Base-by-base conservation (phyloP, 2,888 invertebrate genomes). In the Conchocele bisecta region DNA sequence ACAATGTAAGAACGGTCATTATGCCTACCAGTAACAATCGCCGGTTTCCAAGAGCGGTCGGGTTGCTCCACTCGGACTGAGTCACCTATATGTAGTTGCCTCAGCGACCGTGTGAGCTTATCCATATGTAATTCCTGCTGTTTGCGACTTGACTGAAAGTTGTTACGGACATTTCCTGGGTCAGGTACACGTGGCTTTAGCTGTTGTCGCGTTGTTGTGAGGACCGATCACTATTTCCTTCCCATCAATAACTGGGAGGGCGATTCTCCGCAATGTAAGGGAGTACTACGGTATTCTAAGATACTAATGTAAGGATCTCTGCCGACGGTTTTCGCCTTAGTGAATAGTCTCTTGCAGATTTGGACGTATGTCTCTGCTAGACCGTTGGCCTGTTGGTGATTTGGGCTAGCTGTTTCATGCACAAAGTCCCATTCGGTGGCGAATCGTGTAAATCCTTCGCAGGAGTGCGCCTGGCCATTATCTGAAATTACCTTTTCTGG, bases 1-100 rank as follows among this genome's bases (percentile, higher is more conserved):
- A 48, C 24, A 26, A 26, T 20, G 26, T 46, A 59, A 22, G 59
- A 48, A 33, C 46, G 46, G 28, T 33, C 33, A 46, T 46, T 59
- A 28, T 48, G 46, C n/a, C 48, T 59, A 24, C 35, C 35, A 35
- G 46, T 59, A 13, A 35, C 22, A 29, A 59, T 29, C 26, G 59
- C 57, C 39, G 15, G 28, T 35, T 57, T 22, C 59, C 17, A 48
- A 35, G 26, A 48, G 46, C 28, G 44, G 46, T 33, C 46, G 35
- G 20, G 33, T 26, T 33, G 20, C 33, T 59, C 33, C 7, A 44
- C 24, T 17, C 37, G 35, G n/a, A 50, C 59, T 6, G 37, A 48
- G 17, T 20, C 37, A 37, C 59, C 48, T 26, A 59, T 22, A 3
- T 59, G 28, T 11, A 59, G 48, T 17, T 22, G 46, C 13, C 7